Percentiles rank a stretch among this genome's conserved stretches.
phyloP scores from a whole-genome alignment of 92 coral and sea anemone species.

The Virgularia gustaviana region DNA sequence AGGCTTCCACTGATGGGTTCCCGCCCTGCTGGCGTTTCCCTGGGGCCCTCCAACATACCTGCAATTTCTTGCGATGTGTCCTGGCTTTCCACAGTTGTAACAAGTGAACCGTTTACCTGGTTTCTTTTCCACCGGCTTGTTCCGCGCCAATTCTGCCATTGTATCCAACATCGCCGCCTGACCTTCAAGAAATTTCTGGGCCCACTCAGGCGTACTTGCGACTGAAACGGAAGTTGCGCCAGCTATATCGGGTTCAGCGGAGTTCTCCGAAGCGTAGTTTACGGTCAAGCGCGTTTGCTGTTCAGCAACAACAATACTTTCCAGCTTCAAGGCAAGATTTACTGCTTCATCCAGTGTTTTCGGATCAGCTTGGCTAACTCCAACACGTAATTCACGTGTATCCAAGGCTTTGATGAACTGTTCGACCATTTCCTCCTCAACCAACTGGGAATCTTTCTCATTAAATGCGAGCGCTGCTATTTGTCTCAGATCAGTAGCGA shows the following conservation, averaged over 20 bases:
- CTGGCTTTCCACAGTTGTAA: conserved; percentile 24
- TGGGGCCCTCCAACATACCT: not conserved
- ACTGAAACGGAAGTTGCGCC: too few species aligned
- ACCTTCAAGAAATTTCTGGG: conserved; percentile 5
- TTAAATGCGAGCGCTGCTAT: conserved; percentile 11
- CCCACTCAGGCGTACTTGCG: conserved; percentile 39
- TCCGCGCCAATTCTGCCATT: not conserved
- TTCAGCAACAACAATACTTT: conserved; percentile 23
- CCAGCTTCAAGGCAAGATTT: conserved; percentile 21
- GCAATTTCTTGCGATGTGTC: conserved; percentile 21
- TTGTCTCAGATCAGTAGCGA: conserved; percentile 12
- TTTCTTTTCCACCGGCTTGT: not conserved
- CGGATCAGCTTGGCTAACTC: conserved; percentile 32
- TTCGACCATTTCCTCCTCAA: conserved; percentile 28
- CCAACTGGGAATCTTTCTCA: not conserved
- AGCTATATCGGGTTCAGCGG: conserved; percentile 7
- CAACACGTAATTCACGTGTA: conserved; percentile 34
- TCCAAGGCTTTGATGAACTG: conserved; percentile 23
- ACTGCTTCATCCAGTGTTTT: conserved; percentile 40
- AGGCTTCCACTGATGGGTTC: not conserved
- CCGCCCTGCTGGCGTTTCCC: conserved; percentile 56
- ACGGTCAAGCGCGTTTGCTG: not conserved
- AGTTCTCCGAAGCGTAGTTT: conserved; percentile 18
- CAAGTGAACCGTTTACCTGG: not conserved
- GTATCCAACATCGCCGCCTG: conserved; percentile 17